A percentile compares a stretch with the other conserved stretches of the same genome.
Conservation (phyloP, 2,888 invertebrate genomes). For the Rotaria magnacalcarata region DNA sequence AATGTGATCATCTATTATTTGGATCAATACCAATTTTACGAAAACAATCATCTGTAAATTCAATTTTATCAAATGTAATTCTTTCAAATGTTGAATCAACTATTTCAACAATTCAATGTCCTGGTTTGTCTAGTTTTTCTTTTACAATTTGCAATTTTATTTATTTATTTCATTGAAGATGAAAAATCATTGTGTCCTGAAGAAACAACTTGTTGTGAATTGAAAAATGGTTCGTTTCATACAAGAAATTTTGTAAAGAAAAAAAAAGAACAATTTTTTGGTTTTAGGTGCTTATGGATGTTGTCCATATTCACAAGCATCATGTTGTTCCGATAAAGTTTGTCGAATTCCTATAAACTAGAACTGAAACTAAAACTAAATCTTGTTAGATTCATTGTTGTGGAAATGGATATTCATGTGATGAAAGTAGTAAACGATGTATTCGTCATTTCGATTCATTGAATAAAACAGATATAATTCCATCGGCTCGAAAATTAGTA, state of each 20-base stretch:
- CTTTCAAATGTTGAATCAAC: neutral
- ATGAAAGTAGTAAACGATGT: neutral
- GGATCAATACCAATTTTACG: neutral
- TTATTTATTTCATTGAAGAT: neutral
- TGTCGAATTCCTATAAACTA: neutral
- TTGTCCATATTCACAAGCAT: neutral
- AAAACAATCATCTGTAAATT: neutral
- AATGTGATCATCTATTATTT: neutral
- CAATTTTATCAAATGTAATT: neutral
- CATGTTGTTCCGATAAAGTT: constrained; percentile 2
- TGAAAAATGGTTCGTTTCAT: neutral
- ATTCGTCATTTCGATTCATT: neutral
- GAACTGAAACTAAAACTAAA: neutral
- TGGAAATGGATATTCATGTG: constrained; percentile 13
- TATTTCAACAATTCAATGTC: constrained; percentile 10
- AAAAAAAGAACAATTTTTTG: neutral
- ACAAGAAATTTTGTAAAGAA: too few species aligned
- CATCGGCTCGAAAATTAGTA: neutral
- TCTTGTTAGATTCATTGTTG: constrained; percentile 29
- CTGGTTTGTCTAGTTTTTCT: neutral
- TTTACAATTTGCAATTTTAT: neutral
- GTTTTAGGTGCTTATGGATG: neutral
- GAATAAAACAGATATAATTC: neutral
- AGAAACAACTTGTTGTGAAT: constrained; percentile 30
- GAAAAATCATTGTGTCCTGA: constrained; percentile 6